Evolutionary conservation across 30 jellyfish, hydroid and myxozoan species (phyloP).

Genomic region (Mastigias papua): DNA sequence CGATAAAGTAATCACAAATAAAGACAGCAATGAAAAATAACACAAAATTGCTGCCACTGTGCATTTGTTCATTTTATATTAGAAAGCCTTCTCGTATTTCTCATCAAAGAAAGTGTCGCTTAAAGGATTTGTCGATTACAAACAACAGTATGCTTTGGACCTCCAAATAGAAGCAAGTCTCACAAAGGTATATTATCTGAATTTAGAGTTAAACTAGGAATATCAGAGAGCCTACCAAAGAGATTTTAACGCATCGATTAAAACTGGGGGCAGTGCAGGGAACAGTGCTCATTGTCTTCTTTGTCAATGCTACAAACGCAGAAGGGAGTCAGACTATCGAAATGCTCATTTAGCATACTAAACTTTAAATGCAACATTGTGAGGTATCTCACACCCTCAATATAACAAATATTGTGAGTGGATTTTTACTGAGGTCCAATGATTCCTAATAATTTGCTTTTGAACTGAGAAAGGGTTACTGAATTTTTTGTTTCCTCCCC

Average conservation of each 20-base stretch:
- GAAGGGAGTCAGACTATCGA: not conserved
- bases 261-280: conserved; percentile 38
- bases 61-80: not conserved
- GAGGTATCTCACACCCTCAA: conserved; percentile 10
- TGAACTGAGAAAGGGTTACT: conserved; percentile 23
- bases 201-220: conserved; percentile 7
- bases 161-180: conserved; percentile 13
- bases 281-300: conserved; percentile 13
- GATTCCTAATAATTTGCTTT: not conserved
- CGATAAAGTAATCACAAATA: not conserved
- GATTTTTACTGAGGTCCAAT: not conserved
- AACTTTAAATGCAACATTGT: conserved; percentile 7
- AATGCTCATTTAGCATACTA: conserved; percentile 30
- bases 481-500: not conserved
- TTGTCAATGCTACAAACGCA: conserved; percentile 38
- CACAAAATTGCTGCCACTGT: not conserved
- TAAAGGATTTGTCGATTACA: not conserved
- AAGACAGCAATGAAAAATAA: not conserved
- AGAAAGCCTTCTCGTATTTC: too few relatives aligned
- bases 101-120: not conserved
- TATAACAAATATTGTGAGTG: conserved; percentile 8
- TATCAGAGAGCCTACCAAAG: conserved; percentile 13
- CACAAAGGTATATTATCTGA: not conserved
- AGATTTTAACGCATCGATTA: not conserved
- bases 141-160: conserved; percentile 1